Conservation (phyloP, 2,797 vertebrate genomes). For the Argentina silus region DNA sequence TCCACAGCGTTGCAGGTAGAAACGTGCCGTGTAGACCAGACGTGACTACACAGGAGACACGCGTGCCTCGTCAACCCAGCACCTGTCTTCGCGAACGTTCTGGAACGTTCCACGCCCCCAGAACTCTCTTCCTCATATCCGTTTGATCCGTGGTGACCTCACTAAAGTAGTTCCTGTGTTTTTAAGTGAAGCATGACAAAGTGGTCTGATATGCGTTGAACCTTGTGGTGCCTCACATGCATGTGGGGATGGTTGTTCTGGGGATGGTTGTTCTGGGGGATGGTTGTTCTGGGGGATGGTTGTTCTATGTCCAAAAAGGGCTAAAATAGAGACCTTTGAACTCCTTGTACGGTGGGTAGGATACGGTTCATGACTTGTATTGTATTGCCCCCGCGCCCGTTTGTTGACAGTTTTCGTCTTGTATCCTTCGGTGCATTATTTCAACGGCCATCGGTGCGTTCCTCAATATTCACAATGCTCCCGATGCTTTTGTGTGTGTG, state of each 20-base stretch:
- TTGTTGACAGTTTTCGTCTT: too few species aligned
- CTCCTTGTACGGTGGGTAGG: background rate
- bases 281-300: too few species aligned
- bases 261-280: too few species aligned
- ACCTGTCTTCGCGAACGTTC: too few species aligned
- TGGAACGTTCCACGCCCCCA: background rate
- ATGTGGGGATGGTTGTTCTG: background rate
- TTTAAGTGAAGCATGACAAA: background rate
- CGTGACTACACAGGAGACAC: background rate
- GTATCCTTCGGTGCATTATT: too few species aligned
- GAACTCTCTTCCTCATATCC: constrained; percentile 6
- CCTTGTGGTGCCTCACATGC: background rate
- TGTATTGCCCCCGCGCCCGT: too few species aligned
- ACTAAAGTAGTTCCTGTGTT: too few species aligned
- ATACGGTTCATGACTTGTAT: constrained; percentile 7
- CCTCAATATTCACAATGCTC: background rate
- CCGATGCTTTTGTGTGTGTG: too few species aligned
- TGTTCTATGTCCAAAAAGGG: background rate
- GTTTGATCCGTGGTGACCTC: background rate
- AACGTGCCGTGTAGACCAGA: background rate
- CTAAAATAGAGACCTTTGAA: background rate
- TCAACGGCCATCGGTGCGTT: background rate
- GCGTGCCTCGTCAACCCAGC: too few species aligned
- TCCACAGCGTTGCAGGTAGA: background rate
- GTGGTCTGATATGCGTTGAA: background rate